Percentiles rank a stretch among this genome's conserved stretches.
Evolutionary conservation across 2,797 vertebrate species (phyloP).

Genomic region (Morus bassanus): DNA sequence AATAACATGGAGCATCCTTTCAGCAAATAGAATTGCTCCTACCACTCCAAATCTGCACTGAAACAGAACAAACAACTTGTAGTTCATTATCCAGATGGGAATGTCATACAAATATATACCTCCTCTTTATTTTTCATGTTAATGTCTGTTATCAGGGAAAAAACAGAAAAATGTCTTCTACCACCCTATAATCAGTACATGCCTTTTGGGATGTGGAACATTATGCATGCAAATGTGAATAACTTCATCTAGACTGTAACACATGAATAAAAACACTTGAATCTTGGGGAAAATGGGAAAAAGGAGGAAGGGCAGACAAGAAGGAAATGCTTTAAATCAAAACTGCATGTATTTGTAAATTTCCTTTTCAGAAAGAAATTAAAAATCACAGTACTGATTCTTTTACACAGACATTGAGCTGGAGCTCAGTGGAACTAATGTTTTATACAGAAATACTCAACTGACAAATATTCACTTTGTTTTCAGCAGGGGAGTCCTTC

Average conservation of each 20-base stretch:
- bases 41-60: neutral
- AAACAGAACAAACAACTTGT: neutral
- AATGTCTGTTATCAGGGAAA: slow-evolving; percentile 36
- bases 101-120: neutral
- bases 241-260: neutral
- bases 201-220: neutral
- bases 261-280: neutral
- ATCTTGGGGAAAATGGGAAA: neutral
- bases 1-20: neutral
- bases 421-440: neutral
- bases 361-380: neutral
- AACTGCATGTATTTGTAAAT: neutral
- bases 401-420: neutral
- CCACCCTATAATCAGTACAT: neutral
- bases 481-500: neutral
- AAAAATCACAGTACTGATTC: neutral
- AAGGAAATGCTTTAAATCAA: neutral
- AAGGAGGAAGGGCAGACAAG: neutral
- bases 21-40: neutral
- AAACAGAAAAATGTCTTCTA: neutral
- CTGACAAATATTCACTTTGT: neutral
- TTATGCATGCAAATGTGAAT: neutral
- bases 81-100: slow-evolving; percentile 11
- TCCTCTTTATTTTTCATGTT: neutral
- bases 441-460: neutral